Evolutionary conservation across 1,140 invertebrate genomes (phyloP), one percentile per base, ranked within the genome.

Genomic region (Nephotettix cincticeps): DNA sequence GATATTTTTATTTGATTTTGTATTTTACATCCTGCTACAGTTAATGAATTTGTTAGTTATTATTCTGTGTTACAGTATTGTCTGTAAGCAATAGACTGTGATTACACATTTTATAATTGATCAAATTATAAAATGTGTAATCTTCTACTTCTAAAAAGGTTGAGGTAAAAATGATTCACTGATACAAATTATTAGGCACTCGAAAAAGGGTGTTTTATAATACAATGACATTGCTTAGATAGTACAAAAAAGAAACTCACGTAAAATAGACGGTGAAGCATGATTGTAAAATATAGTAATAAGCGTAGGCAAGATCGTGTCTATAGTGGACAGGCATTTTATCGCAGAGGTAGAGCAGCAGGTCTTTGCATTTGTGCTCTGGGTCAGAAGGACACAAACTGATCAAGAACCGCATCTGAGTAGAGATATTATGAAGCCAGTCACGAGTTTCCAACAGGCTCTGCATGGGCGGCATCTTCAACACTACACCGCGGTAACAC

Each of bases 181-280:
- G n/a, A n/a, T n/a, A n/a, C n/a, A n/a, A n/a, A n/a, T n/a, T n/a
- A n/a, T n/a, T n/a, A n/a, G n/a, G n/a, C n/a, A n/a, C n/a, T n/a
- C n/a, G n/a, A n/a, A n/a, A n/a, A n/a, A n/a, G n/a, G n/a, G n/a
- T n/a, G n/a, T n/a, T n/a, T n/a, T n/a, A n/a, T n/a, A n/a, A n/a
- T n/a, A n/a, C n/a, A n/a, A n/a, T n/a, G n/a, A n/a, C n/a, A n/a
- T n/a, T n/a, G n/a, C n/a, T n/a, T n/a, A n/a, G n/a, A n/a, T n/a
- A n/a, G n/a, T n/a, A n/a, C n/a, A n/a, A n/a, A n/a, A n/a, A 72
- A 51, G 65, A 51, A 71, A 76, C 77, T 78, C 80, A 88, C 84
- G 84, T 84, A 77, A 88, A 88, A 76, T 89, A 89, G 71, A 87
- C 84, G 74, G 83, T 83, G 73, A 86, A 89, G 1, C 87, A 85